A percentile compares a stretch with the other conserved stretches of the same genome.
These are phyloP conservation scores for Gallinago undulata DNA, from an alignment of 2,113 vertebrate species.

Conservation along the genomic window DNA sequence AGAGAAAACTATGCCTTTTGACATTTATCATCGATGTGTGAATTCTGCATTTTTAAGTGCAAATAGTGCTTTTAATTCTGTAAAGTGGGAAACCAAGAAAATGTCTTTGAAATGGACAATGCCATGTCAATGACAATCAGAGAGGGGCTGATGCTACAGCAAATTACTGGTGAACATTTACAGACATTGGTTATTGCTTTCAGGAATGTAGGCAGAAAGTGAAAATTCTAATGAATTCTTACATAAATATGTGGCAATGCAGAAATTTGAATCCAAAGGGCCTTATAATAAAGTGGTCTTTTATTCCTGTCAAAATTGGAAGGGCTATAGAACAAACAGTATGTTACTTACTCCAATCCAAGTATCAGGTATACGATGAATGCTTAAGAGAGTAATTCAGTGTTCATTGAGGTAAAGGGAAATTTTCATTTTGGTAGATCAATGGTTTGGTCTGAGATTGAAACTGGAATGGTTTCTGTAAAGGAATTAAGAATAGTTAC, in stretches of 20 bases:
- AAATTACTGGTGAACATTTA: slow-evolving; percentile 9
- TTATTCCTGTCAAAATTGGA: neutral
- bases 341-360: neutral
- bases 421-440: neutral
- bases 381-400: neutral
- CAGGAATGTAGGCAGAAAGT: slow-evolving; percentile 1
- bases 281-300: neutral
- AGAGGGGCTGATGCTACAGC: neutral
- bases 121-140: neutral
- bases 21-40: neutral
- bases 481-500: neutral
- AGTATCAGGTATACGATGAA: neutral
- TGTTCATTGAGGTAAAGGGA: neutral
- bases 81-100: neutral
- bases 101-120: neutral
- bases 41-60: neutral
- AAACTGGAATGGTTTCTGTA: neutral
- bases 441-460: neutral
- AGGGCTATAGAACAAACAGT: neutral
- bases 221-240: neutral
- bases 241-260: neutral
- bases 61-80: neutral
- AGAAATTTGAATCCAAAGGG: neutral
- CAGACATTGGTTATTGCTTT: slow-evolving; percentile 16
- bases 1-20: neutral